phyloP scores from a whole-genome alignment of 2,888 invertebrate species.

The Ichneumoninae sp. region DNA sequence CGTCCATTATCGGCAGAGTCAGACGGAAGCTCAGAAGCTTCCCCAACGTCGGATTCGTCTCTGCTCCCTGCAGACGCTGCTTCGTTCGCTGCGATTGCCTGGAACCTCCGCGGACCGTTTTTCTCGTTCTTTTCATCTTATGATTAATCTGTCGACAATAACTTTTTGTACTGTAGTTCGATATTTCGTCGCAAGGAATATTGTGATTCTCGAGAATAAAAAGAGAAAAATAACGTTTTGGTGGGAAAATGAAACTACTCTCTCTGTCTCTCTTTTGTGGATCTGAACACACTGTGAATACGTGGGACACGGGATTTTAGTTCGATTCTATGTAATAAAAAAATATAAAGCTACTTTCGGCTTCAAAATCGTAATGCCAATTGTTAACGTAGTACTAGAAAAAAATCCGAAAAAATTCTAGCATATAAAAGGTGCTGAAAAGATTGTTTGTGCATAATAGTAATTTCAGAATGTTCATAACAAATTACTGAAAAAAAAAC shows the following conservation, averaged over 20 bases:
- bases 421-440: too few species aligned
- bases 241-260: neutral
- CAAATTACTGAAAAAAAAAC: too few species aligned
- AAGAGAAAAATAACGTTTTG: neutral
- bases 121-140: constrained; percentile 25
- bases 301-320: too few species aligned
- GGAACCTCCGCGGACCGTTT: constrained; percentile 11
- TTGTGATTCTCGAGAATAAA: neutral
- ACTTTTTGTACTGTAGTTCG: constrained; percentile 4
- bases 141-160: constrained; percentile 33
- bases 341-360: too few species aligned
- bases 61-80: constrained; percentile 21
- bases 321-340: too few species aligned
- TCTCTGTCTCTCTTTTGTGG: neutral
- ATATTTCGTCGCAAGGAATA: neutral
- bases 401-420: too few species aligned
- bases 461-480: too few species aligned
- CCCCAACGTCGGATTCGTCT: constrained; percentile 26
- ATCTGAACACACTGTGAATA: neutral
- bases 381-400: too few species aligned
- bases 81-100: constrained; percentile 6
- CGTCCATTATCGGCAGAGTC: constrained; percentile 20
- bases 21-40: constrained; percentile 10
- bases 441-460: too few species aligned
- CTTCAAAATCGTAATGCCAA: too few species aligned